These are phyloP conservation scores for Hermodice carunculata DNA, from an alignment of 2,888 invertebrate genomes.

Conservation along the genomic window DNA sequence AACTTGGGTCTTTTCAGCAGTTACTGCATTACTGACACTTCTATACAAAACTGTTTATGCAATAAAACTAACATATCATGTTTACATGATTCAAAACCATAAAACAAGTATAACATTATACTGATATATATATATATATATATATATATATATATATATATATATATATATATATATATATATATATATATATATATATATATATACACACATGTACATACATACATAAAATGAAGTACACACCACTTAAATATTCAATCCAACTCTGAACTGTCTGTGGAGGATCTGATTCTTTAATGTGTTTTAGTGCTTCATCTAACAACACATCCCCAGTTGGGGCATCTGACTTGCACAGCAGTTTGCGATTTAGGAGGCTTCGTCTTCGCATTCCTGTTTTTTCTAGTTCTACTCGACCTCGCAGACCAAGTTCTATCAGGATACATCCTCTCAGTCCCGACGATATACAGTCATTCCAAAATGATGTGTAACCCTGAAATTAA, in stretches of 20 bases:
- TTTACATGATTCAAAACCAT: too few relatives aligned
- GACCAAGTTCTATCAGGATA: constrained; percentile 95
- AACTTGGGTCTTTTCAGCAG: too few relatives aligned
- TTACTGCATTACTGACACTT: too few relatives aligned
- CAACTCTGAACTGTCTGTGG: constrained; percentile 98
- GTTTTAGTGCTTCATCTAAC: constrained; percentile 89
- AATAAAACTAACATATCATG: too few relatives aligned
- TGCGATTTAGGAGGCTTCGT: constrained; percentile 88
- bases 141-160: too few relatives aligned
- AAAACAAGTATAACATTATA: too few relatives aligned
- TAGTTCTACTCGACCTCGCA: constrained; percentile 94
- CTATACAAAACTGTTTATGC: too few relatives aligned
- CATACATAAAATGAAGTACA: constrained; percentile 50
- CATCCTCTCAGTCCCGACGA: constrained; percentile 98
- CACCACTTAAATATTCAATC: constrained; percentile 99
- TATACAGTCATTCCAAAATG: constrained; percentile 99
- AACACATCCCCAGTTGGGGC: constrained; percentile 97
- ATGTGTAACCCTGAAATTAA: constrained; percentile 74
- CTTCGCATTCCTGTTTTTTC: constrained; percentile 95
- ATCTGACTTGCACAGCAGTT: constrained; percentile 81
- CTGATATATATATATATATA: too few relatives aligned
- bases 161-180: too few relatives aligned
- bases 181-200: too few relatives aligned
- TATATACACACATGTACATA: too few relatives aligned
- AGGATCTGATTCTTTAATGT: constrained; percentile 98